Percentiles rank a stretch among this genome's conserved stretches.
Evolutionary conservation across 2,888 invertebrate species (phyloP).

Genomic region (Diplolepis rosae): DNA sequence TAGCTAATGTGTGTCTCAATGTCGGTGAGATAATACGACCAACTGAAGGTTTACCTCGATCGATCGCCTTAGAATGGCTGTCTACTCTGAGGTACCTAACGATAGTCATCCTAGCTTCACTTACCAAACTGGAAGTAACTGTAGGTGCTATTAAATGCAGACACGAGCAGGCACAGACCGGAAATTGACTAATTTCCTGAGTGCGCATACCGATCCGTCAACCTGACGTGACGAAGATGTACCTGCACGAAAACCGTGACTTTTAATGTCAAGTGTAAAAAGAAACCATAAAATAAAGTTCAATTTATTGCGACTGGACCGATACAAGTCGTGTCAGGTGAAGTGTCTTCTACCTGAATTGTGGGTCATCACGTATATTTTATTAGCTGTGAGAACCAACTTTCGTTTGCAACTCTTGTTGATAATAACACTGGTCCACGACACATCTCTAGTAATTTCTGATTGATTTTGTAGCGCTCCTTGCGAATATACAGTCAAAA

Average conservation of each 20-base stretch:
- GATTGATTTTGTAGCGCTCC: too few species aligned
- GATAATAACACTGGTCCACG: too few species aligned
- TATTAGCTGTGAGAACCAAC: too few species aligned
- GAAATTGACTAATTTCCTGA: slow-evolving; percentile 75
- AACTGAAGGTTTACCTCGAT: slow-evolving; percentile 55
- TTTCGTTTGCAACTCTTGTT: too few species aligned
- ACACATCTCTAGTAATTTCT: too few species aligned
- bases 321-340: neutral
- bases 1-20: slow-evolving; percentile 38
- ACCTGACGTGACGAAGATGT: slow-evolving; percentile 72
- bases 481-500: too few species aligned
- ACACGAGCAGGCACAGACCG: slow-evolving; percentile 71
- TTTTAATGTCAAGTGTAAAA: slow-evolving; percentile 74
- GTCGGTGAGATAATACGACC: slow-evolving; percentile 47
- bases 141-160: slow-evolving; percentile 71
- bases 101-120: slow-evolving; percentile 56
- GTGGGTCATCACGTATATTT: neutral
- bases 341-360: neutral
- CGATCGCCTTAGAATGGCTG: slow-evolving; percentile 57
- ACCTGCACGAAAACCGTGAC: slow-evolving; percentile 70
- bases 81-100: slow-evolving; percentile 49
- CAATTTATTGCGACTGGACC: slow-evolving; percentile 38
- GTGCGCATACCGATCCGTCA: slow-evolving; percentile 74
- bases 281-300: slow-evolving; percentile 57
- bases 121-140: slow-evolving; percentile 61